Evolutionary conservation across 2,797 vertebrate species (phyloP).

Genomic region (Emys orbicularis): DNA sequence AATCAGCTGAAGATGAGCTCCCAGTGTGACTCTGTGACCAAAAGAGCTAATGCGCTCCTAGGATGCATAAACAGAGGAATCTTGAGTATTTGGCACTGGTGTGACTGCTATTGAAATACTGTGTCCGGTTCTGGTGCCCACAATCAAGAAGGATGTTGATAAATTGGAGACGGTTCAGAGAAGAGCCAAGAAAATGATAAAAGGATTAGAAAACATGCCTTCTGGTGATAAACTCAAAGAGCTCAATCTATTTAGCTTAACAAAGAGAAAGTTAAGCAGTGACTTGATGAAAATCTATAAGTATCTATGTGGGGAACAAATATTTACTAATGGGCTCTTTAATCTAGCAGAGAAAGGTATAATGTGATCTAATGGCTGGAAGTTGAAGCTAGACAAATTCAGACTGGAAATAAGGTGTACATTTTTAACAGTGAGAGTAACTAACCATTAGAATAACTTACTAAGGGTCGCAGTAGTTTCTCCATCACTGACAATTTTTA

Average conservation of each 20-base stretch:
- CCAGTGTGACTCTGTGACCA: background rate
- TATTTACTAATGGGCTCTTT: background rate
- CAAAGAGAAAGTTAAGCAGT: background rate
- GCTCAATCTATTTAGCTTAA: background rate
- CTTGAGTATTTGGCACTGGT: background rate
- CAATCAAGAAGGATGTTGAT: background rate
- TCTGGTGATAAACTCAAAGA: background rate
- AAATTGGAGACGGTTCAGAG: background rate
- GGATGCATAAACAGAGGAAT: background rate
- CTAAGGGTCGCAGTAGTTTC: too few species aligned
- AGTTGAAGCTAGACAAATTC: background rate
- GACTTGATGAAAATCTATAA: background rate
- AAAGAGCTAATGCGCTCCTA: background rate
- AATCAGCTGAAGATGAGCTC: background rate
- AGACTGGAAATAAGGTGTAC: background rate
- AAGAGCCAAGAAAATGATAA: background rate
- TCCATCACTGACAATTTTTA: too few species aligned
- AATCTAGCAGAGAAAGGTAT: background rate
- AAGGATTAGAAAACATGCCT: background rate
- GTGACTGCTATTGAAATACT: background rate
- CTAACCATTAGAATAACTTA: too few species aligned
- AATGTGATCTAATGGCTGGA: background rate
- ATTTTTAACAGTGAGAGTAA: too few species aligned
- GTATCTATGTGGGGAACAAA: background rate
- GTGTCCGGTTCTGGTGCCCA: background rate